Evolutionary conservation across 1,140 invertebrate species (phyloP).

Genomic region (Cotesia typhae): DNA sequence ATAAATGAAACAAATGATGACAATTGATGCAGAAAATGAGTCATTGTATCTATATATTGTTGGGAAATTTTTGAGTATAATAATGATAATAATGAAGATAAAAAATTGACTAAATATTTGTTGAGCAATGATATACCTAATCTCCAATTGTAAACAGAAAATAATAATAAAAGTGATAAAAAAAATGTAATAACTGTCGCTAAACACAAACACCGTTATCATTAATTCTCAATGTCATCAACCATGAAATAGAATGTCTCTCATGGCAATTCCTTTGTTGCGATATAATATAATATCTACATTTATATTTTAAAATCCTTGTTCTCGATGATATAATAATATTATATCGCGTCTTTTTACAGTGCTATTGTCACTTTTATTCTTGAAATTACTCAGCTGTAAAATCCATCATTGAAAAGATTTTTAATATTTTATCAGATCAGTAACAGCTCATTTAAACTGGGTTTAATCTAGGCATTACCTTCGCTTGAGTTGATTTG

Average conservation of each 20-base stretch:
- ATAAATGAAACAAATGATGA: no score
- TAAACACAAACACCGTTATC: slow-evolving; percentile 7
- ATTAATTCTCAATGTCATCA: slow-evolving; percentile 36
- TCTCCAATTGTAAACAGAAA: not conserved
- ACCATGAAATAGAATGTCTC: slow-evolving; percentile 26
- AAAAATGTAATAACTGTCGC: slow-evolving; percentile 14
- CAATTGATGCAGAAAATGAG: no score
- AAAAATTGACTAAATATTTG: no score
- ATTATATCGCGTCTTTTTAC: slow-evolving; percentile 25
- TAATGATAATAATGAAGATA: no score
- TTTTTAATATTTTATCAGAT: no score
- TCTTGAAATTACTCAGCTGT: not conserved
- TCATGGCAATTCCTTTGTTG: slow-evolving; percentile 40
- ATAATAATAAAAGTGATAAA: slow-evolving; percentile 21
- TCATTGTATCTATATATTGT: no score
- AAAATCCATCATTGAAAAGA: no score
- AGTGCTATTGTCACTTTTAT: not conserved
- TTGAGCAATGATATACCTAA: no score
- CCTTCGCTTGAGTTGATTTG: no score
- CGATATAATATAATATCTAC: slow-evolving; percentile 20
- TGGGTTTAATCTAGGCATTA: no score
- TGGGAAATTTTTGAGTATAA: no score
- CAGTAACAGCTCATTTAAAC: no score
- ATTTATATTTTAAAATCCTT: slow-evolving; percentile 35
- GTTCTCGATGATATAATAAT: slow-evolving; percentile 36